These are phyloP conservation scores for Sarotherodon lohbergeri DNA, from an alignment of 2,113 vertebrate genomes.

Conservation along the genomic window DNA sequence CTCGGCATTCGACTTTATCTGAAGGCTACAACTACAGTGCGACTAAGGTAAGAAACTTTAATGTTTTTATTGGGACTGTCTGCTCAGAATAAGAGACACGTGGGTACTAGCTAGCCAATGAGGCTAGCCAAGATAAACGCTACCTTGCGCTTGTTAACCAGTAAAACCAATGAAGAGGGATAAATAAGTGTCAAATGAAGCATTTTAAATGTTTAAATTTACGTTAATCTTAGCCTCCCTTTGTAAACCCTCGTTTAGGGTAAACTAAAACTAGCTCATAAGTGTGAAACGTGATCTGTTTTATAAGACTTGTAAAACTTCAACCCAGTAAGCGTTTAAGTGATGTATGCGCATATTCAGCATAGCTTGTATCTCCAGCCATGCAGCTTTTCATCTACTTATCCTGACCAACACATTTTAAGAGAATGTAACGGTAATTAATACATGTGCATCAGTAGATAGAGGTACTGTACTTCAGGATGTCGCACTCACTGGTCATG, in stretches of 20 bases:
- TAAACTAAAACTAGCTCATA: background rate
- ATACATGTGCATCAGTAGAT: background rate
- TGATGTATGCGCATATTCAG: background rate
- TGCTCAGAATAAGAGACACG: conserved; percentile 23
- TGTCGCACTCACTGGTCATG: background rate
- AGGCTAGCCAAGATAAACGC: conserved; percentile 12
- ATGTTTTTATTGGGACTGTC: accelerated
- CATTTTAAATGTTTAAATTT: background rate
- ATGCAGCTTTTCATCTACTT: background rate
- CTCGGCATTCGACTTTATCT: background rate
- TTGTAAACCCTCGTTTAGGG: accelerated
- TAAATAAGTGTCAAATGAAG: background rate
- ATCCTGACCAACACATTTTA: background rate
- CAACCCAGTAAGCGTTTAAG: background rate
- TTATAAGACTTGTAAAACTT: background rate
- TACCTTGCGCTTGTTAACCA: background rate
- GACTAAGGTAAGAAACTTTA: background rate
- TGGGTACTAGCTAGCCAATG: conserved; percentile 6
- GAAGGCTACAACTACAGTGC: background rate
- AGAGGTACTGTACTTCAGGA: background rate
- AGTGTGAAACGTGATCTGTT: background rate
- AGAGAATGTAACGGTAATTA: background rate
- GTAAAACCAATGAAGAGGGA: accelerated
- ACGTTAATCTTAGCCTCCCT: background rate
- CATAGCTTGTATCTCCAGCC: background rate